Evolutionary conservation across 2,888 invertebrate species (phyloP).

Genomic region (Caenorhabditis doughertyi): DNA sequence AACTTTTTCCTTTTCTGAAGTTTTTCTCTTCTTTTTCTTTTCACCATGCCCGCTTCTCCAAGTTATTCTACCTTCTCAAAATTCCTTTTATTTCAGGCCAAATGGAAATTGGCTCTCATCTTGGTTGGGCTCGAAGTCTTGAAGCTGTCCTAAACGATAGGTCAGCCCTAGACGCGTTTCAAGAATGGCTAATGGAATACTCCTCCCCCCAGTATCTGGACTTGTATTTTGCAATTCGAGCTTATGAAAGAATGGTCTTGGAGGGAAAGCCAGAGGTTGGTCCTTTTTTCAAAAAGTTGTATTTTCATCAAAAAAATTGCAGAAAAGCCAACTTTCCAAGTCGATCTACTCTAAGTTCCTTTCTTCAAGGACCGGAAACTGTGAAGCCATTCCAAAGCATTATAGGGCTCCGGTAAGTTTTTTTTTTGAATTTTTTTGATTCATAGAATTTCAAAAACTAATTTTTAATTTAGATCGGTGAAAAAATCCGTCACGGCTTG

Average conservation of each 20-base stretch:
- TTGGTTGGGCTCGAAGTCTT: conserved; percentile 72
- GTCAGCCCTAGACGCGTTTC: conserved; percentile 70
- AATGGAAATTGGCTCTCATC: conserved; percentile 36
- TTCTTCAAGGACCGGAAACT: conserved; percentile 69
- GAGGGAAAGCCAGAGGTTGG: conserved; percentile 67
- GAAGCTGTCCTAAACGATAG: conserved; percentile 75
- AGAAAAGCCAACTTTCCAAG: conserved; percentile 71
- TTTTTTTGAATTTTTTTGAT: background rate
- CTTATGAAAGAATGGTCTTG: conserved; percentile 74
- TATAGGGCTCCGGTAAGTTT: conserved; percentile 66
- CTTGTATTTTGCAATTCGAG: conserved; percentile 77
- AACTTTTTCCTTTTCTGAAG: background rate
- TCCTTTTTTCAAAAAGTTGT: background rate
- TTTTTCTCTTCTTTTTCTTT: conserved; percentile 16
- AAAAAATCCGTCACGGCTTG: conserved; percentile 39
- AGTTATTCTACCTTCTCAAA: no score
- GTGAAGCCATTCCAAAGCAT: conserved; percentile 68
- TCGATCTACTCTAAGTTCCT: conserved; percentile 75
- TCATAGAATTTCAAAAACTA: conserved; percentile 5
- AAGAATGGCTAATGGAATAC: conserved; percentile 67
- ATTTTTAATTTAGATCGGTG: conserved; percentile 50
- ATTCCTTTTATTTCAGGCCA: background rate
- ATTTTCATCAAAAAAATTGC: conserved; percentile 12
- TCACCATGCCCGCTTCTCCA: background rate
- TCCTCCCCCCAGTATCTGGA: conserved; percentile 72